A percentile compares a stretch with the other conserved stretches of the same genome.
phyloP scores from a whole-genome alignment of 2,888 invertebrate genomes.

The Esperia sulphurella region DNA sequence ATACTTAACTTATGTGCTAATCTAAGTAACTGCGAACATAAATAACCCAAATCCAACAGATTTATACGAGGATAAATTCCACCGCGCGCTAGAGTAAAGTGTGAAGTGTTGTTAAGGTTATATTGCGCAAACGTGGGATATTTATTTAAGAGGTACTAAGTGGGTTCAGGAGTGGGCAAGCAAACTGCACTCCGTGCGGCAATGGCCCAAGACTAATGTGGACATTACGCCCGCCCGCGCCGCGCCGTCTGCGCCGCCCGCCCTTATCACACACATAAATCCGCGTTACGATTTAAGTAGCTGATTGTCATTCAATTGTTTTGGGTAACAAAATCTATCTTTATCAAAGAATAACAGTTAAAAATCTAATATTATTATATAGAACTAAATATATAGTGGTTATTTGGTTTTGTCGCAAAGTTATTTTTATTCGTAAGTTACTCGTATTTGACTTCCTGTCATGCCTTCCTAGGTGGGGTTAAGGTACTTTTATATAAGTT shows the following conservation, averaged over 20 bases:
- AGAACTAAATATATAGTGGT: too few relatives aligned
- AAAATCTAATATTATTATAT: too few relatives aligned
- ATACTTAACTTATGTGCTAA: neutral
- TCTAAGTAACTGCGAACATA: neutral
- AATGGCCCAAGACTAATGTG: constrained; percentile 70
- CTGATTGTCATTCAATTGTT: too few relatives aligned
- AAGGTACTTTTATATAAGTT: too few relatives aligned
- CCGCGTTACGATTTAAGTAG: neutral
- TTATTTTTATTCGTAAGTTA: too few relatives aligned
- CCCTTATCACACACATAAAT: constrained; percentile 2
- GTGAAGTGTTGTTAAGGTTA: constrained; percentile 71
- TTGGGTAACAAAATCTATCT: too few relatives aligned
- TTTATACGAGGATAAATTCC: constrained; percentile 62
- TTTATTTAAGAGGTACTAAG: constrained; percentile 70
- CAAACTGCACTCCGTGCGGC: constrained; percentile 61
- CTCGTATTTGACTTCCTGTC: too few relatives aligned
- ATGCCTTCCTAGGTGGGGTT: too few relatives aligned
- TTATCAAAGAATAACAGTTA: too few relatives aligned
- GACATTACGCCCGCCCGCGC: constrained; percentile 1
- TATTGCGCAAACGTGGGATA: constrained; percentile 69
- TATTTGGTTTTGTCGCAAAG: too few relatives aligned
- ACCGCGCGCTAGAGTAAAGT: constrained; percentile 51
- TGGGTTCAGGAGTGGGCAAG: constrained; percentile 39
- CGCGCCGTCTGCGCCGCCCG: neutral
- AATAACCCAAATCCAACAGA: constrained; percentile 40